These are phyloP conservation scores for Melanotaenia pygmaea DNA, from an alignment of 2,797 vertebrate species.

Conservation along the genomic window DNA sequence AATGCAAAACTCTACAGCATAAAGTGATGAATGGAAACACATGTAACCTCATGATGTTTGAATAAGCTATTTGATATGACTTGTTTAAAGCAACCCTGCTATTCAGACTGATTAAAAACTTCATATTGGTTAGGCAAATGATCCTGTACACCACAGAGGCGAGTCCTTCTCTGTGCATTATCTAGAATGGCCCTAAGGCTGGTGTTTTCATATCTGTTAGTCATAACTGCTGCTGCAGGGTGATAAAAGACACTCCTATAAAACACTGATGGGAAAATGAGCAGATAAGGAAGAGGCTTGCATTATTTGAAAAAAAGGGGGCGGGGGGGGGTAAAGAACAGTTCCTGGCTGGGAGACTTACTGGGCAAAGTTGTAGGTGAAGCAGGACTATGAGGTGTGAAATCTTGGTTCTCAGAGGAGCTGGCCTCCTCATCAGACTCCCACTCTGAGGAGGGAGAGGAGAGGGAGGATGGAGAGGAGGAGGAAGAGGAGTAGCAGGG, in stretches of 20 bases:
- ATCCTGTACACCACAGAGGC: slow-evolving; percentile 44
- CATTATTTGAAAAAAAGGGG: slow-evolving; percentile 68
- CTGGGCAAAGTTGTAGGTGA: slow-evolving; percentile 57
- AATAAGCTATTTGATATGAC: slow-evolving; percentile 41
- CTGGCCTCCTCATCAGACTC: slow-evolving; percentile 83
- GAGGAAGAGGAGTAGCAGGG: slow-evolving; percentile 80
- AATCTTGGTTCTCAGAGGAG: slow-evolving; percentile 57
- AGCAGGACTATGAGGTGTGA: slow-evolving; percentile 44
- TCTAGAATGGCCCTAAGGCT: slow-evolving; percentile 50
- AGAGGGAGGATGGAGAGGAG: slow-evolving; percentile 75
- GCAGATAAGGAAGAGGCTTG: slow-evolving; percentile 67
- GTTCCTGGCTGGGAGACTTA: slow-evolving; percentile 53
- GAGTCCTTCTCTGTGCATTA: slow-evolving; percentile 39
- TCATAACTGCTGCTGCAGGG: slow-evolving; percentile 61
- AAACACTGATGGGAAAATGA: slow-evolving; percentile 43
- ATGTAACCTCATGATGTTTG: slow-evolving; percentile 27
- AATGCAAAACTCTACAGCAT: neutral
- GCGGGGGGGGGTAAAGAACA: no score
- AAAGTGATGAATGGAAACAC: neutral
- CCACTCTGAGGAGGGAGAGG: slow-evolving; percentile 82
- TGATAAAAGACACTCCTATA: slow-evolving; percentile 78
- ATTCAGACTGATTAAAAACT: slow-evolving; percentile 70
- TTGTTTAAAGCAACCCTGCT: slow-evolving; percentile 49
- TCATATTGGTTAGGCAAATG: slow-evolving; percentile 68
- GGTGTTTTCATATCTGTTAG: slow-evolving; percentile 60